Base-by-base conservation (phyloP, 2,888 invertebrate species). In the Phytoseiulus persimilis region DNA sequence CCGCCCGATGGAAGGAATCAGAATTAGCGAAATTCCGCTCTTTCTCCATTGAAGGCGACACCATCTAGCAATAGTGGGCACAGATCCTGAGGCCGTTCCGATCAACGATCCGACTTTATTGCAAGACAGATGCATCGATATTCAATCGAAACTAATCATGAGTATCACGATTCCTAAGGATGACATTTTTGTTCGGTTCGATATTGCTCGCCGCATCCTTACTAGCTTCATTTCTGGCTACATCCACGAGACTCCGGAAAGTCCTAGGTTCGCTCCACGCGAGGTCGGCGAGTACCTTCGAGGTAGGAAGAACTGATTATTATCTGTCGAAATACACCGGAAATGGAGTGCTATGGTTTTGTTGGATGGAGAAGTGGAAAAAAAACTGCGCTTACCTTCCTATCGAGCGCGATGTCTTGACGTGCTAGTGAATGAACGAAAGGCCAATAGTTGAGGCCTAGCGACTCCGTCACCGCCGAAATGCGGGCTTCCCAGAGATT, bases 231-330 rank as follows among this genome's bases (percentile, higher is more conserved):
- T 1, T 87, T 11, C 32, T 33, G 32, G 87, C 32, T 28, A 87
- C 28, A 0, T 87, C 87, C 28, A 87, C 87, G 14, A 87, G 87
- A 45, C 87, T 87, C 11, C 87, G 87, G 45, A 87, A 87, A 28
- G 33, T 87, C n/a, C 87, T 33, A 0, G 87, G 87, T 33, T 87
- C 87, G 32, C 31, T 14, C 87, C 87, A 87, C 87, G 87, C 87
- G n/a, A 87, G 32, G 31, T 87, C 87, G 3, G 87, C 87, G 5
- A 87, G 87, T 31, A 87, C 87, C 87, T 87, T 32, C 32, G n/a
- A n/a, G n/a, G n/a, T n/a, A n/a, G n/a, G n/a, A n/a, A n/a, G n/a
- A n/a, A 83, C 6, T 32, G 83, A 83, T 32, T 23, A 84, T n/a
- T n/a, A n/a, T n/a, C n/a, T n/a, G n/a, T 3, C 3, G 18, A 31